Conservation (phyloP, 2,113 vertebrate species). For the Ageneiosus marmoratus region DNA sequence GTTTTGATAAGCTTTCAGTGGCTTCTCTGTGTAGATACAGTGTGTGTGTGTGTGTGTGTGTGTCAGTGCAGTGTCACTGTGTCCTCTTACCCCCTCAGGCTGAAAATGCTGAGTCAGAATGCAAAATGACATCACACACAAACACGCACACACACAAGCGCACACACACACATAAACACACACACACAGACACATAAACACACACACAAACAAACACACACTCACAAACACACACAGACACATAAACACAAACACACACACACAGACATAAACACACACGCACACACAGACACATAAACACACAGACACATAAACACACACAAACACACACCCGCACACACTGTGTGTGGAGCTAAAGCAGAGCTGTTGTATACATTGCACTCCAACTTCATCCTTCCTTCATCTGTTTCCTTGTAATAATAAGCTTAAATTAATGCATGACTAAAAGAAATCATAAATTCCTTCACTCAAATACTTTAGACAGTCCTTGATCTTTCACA, state of each 20-base stretch:
- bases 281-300: too few relatives aligned
- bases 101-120: conserved; percentile 41
- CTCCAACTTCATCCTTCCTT: background rate
- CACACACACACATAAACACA: too few relatives aligned
- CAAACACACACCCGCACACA: too few relatives aligned
- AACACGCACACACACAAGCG: too few relatives aligned
- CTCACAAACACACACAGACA: too few relatives aligned
- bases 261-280: too few relatives aligned
- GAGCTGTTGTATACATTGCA: background rate
- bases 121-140: conserved; percentile 2
- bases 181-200: conserved; percentile 3
- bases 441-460: background rate
- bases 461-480: too few relatives aligned
- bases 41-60: background rate
- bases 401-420: conserved; percentile 59
- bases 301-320: too few relatives aligned
- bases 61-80: background rate
- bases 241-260: too few relatives aligned
- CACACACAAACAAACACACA: too few relatives aligned
- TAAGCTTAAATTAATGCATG: conserved; percentile 56
- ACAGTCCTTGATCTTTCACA: background rate
- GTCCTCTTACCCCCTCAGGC: conserved; percentile 23
- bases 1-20: background rate
- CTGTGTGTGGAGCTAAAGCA: background rate
- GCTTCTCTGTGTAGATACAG: too few relatives aligned